Evolutionary conservation across 2,113 vertebrate species (phyloP).

Genomic region (Clarias batrachus): DNA sequence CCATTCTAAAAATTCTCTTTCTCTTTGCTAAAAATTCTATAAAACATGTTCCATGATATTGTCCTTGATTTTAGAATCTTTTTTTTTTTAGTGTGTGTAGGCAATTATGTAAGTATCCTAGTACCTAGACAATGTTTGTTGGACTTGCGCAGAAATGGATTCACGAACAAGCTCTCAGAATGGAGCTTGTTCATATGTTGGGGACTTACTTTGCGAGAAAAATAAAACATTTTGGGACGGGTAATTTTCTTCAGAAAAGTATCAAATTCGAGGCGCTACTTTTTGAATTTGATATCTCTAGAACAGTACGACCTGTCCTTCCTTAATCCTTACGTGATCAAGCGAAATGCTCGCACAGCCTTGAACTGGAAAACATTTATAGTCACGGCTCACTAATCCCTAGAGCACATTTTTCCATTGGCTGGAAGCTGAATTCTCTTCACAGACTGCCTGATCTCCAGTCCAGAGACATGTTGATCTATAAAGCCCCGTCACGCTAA

Average conservation of each 20-base stretch:
- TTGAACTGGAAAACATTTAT: background rate
- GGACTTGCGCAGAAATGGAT: too few relatives aligned
- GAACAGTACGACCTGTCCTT: background rate
- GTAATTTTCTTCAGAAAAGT: background rate
- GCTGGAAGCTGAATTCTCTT: conserved; percentile 4
- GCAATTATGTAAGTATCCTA: too few relatives aligned
- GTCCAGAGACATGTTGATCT: conserved; percentile 11
- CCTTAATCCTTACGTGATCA: background rate
- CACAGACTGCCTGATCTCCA: conserved; percentile 2
- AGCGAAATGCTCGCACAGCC: background rate
- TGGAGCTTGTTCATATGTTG: too few relatives aligned
- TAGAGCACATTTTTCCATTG: background rate
- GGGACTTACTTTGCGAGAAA: background rate
- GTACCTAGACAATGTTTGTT: too few relatives aligned
- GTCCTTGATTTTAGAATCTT: too few relatives aligned
- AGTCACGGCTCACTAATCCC: background rate
- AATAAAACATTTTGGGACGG: background rate
- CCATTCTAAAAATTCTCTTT: too few relatives aligned
- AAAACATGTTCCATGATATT: too few relatives aligned
- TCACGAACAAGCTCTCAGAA: too few relatives aligned
- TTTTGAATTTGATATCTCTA: background rate
- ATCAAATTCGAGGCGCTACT: background rate
- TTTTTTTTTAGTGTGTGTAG: too few relatives aligned
- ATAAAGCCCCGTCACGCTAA: conserved; percentile 21
- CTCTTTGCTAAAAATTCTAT: too few relatives aligned